These are phyloP conservation scores for Mellivora capensis DNA, from an alignment of 2,113 vertebrate genomes.

Conservation along the genomic window DNA sequence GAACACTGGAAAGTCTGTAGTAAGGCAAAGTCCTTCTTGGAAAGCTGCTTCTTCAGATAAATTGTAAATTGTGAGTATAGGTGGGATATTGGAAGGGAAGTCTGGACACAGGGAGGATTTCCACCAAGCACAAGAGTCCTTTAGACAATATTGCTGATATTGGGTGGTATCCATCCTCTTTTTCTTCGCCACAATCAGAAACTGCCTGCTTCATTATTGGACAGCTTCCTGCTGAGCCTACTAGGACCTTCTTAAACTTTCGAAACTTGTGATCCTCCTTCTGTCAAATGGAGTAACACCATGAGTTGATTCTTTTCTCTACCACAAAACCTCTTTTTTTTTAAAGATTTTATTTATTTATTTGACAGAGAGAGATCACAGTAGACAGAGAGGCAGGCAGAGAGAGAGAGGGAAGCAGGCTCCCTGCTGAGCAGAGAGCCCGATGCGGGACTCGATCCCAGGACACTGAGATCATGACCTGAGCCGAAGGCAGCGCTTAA, in stretches of 20 bases:
- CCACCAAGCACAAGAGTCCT: background rate
- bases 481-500: no score
- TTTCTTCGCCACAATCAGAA: background rate
- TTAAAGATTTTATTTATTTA: no score
- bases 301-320: background rate
- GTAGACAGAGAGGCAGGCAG: no score
- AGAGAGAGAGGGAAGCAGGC: no score
- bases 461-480: no score
- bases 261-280: background rate
- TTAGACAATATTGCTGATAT: background rate
- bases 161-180: background rate
- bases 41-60: background rate
- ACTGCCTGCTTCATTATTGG: background rate
- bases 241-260: background rate
- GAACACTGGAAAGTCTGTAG: background rate
- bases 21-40: background rate
- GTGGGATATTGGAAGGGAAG: background rate
- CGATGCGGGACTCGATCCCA: no score
- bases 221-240: background rate
- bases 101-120: background rate
- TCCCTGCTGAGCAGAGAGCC: no score
- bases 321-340: background rate
- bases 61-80: background rate
- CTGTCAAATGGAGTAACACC: background rate
- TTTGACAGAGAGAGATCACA: no score